Evolutionary conservation across 2,888 invertebrate genomes (phyloP).

Genomic region (Dryadula phaetusa): DNA sequence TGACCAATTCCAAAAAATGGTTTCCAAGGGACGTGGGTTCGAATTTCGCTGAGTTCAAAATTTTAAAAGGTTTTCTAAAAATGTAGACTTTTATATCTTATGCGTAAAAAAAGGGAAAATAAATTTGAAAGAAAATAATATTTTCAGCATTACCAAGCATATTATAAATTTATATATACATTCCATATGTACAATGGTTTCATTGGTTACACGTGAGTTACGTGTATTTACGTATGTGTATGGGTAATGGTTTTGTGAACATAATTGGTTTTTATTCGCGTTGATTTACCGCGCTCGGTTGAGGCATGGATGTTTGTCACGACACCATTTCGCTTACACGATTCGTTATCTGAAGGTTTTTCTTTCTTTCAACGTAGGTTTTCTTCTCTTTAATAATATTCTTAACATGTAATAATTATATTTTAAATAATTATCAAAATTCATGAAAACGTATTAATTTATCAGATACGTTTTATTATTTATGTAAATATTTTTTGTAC

Average conservation of each 20-base stretch:
- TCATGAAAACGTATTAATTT: not conserved
- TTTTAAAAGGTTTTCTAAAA: too few relatives aligned
- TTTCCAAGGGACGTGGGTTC: too few relatives aligned
- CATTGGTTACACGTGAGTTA: conserved; percentile 34
- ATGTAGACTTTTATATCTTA: too few relatives aligned
- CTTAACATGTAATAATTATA: not conserved
- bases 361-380: conserved; percentile 46
- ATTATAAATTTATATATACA: not conserved
- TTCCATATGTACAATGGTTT: not conserved
- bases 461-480: too few relatives aligned
- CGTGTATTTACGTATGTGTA: conserved; percentile 51
- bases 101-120: too few relatives aligned
- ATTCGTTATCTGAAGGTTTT: conserved; percentile 58
- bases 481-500: too few relatives aligned
- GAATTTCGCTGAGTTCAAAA: too few relatives aligned
- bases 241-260: conserved; percentile 72
- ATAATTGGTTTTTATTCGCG: conserved; percentile 80
- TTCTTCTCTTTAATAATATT: conserved; percentile 12
- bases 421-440: not conserved
- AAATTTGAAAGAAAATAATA: too few relatives aligned
- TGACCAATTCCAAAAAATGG: too few relatives aligned
- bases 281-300: conserved; percentile 71
- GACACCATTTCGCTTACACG: conserved; percentile 75
- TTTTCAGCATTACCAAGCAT: not conserved
- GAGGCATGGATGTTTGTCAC: conserved; percentile 83